phyloP scores from a whole-genome alignment of 2,797 vertebrate species.

The Neosilurus hyrtlii region DNA sequence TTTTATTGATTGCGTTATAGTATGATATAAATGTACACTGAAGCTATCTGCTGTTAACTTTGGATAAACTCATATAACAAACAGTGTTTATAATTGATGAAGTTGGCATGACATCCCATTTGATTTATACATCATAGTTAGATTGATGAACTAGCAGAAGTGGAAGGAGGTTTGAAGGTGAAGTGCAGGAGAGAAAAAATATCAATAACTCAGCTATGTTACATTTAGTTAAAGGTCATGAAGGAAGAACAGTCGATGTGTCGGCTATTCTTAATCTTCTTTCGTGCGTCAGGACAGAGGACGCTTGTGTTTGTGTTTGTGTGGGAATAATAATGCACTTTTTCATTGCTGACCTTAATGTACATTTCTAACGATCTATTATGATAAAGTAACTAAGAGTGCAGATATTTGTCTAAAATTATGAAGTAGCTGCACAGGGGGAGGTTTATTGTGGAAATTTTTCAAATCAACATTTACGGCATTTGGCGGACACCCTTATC shows the following conservation, averaged over 20 bases:
- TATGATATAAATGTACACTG: not conserved
- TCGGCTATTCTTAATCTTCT: constrained; percentile 7
- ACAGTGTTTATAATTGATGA: not conserved
- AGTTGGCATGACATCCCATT: not conserved
- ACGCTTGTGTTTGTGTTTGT: not conserved
- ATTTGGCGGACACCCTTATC: too few relatives aligned
- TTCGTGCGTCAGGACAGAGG: constrained; percentile 9
- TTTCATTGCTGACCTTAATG: not conserved
- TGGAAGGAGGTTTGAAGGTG: constrained; percentile 30
- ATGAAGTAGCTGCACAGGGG: not conserved
- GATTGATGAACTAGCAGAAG: constrained; percentile 12
- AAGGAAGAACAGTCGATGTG: constrained; percentile 26
- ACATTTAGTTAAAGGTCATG: constrained; percentile 40
- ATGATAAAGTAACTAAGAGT: not conserved
- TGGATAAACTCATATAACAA: not conserved
- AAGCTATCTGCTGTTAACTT: not conserved
- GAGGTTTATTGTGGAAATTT: too few relatives aligned
- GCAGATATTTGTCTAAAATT: not conserved
- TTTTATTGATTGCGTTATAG: not conserved
- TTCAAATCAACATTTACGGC: not conserved
- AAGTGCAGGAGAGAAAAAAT: constrained; percentile 1
- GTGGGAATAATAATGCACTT: not conserved
- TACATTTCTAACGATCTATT: not conserved
- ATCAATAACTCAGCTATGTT: constrained; percentile 37
- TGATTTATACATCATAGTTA: not conserved